Evolutionary conservation across 2,113 vertebrate genomes (phyloP).

Genomic region (Cephalopterus ornatus): DNA sequence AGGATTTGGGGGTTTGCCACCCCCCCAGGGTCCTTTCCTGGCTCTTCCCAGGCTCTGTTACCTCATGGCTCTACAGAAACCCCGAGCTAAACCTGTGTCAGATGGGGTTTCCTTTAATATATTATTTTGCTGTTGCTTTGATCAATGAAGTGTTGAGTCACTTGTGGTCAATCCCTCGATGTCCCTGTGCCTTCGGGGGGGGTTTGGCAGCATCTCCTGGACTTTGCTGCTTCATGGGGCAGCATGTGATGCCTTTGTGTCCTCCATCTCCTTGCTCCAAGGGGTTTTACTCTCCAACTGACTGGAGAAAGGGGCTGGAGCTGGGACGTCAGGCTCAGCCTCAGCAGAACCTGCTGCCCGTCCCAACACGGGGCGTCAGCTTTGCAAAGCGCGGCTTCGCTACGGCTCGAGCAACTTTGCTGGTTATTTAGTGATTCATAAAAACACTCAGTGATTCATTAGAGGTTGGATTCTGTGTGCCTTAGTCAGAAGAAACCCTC

Average conservation of each 20-base stretch:
- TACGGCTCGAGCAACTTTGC: background rate
- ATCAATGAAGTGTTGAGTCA: background rate
- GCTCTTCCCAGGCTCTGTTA: background rate
- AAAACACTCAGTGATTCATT: background rate
- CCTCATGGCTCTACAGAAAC: background rate
- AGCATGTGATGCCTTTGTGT: background rate
- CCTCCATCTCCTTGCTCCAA: too few relatives aligned
- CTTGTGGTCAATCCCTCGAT: background rate
- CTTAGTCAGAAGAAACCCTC: background rate
- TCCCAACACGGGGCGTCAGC: background rate
- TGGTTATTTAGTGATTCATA: background rate
- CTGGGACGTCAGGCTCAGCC: accelerated
- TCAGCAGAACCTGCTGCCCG: background rate
- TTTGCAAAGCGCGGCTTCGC: background rate
- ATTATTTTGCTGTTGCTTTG: background rate
- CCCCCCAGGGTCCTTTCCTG: background rate
- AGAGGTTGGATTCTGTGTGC: background rate
- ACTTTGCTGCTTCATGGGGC: background rate
- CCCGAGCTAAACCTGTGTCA: background rate
- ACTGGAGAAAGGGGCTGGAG: background rate
- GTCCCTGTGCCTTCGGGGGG: accelerated
- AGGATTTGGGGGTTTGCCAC: conserved; percentile 1
- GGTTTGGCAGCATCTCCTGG: background rate
- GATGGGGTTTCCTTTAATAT: accelerated
- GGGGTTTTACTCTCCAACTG: background rate